phyloP scores from a whole-genome alignment of 2,113 vertebrate genomes.

The Atractosteus spatula region DNA sequence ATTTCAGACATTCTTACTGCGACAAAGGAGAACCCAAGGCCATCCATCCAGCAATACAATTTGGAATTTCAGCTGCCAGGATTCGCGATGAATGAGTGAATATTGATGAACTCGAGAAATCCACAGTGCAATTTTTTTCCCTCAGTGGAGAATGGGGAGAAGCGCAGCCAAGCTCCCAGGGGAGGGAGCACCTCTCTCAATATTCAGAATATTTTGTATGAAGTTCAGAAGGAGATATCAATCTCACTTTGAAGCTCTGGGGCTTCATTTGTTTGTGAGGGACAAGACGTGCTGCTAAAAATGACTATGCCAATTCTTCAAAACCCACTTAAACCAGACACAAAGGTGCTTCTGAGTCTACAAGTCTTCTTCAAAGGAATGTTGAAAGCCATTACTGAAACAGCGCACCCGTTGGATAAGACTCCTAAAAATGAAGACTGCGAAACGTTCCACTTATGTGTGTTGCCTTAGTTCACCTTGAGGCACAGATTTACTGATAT shows the following conservation, averaged over 20 bases:
- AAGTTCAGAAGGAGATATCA: slow-evolving; percentile 81
- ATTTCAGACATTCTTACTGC: slow-evolving; percentile 59
- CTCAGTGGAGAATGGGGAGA: slow-evolving; percentile 55
- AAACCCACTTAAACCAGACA: slow-evolving; percentile 65
- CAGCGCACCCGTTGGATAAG: slow-evolving; percentile 37
- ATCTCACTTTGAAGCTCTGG: slow-evolving; percentile 80
- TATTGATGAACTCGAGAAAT: slow-evolving; percentile 77
- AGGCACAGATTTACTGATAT: no score
- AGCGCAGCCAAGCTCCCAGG: slow-evolving; percentile 53
- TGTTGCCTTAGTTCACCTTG: no score
- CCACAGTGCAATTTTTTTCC: slow-evolving; percentile 54
- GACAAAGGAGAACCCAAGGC: slow-evolving; percentile 56
- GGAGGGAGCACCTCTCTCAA: slow-evolving; percentile 70
- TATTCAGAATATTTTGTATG: slow-evolving; percentile 80
- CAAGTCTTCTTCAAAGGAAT: slow-evolving; percentile 39
- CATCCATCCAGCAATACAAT: slow-evolving; percentile 69
- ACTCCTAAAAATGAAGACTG: slow-evolving; percentile 29
- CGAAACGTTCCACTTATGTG: no score
- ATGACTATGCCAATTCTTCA: slow-evolving; percentile 74
- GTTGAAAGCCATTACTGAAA: slow-evolving; percentile 47
- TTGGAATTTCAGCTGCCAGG: slow-evolving; percentile 73
- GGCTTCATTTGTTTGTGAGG: slow-evolving; percentile 77
- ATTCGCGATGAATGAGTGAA: slow-evolving; percentile 70
- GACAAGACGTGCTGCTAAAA: slow-evolving; percentile 66
- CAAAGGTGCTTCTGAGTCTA: slow-evolving; percentile 51